Conservation (phyloP, 2,113 vertebrate genomes). For the Mustelus asterias region DNA sequence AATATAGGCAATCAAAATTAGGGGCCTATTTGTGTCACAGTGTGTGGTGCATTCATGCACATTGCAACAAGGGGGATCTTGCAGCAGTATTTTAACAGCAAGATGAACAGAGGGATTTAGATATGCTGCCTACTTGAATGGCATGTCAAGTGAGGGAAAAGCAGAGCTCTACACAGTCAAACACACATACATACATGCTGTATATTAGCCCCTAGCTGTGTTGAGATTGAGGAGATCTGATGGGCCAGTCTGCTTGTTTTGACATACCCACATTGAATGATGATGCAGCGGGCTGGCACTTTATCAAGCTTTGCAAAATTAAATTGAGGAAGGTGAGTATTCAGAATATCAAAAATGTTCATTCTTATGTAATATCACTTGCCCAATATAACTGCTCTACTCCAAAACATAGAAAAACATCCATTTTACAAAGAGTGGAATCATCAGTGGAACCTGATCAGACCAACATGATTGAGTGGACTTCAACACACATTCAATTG, state of each 20-base stretch:
- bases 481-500: not conserved
- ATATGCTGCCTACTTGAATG: not conserved
- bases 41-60: not conserved
- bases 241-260: not conserved
- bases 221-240: not conserved
- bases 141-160: not conserved
- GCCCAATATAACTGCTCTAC: not conserved
- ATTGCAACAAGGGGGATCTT: not conserved
- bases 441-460: not conserved
- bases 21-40: not conserved
- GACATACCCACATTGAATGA: not conserved
- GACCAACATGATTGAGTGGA: not conserved
- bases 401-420: not conserved
- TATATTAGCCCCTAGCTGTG: not conserved
- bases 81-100: not conserved
- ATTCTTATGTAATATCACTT: not conserved
- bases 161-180: not conserved
- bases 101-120: not conserved
- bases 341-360: not conserved
- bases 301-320: not conserved
- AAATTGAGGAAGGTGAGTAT: not conserved
- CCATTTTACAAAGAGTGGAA: not conserved
- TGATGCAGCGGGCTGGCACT: not conserved
- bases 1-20: not conserved
- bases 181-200: not conserved